These are phyloP conservation scores for Notoglanidium macrostoma DNA, from an alignment of 2,797 vertebrate genomes.

Conservation along the genomic window DNA sequence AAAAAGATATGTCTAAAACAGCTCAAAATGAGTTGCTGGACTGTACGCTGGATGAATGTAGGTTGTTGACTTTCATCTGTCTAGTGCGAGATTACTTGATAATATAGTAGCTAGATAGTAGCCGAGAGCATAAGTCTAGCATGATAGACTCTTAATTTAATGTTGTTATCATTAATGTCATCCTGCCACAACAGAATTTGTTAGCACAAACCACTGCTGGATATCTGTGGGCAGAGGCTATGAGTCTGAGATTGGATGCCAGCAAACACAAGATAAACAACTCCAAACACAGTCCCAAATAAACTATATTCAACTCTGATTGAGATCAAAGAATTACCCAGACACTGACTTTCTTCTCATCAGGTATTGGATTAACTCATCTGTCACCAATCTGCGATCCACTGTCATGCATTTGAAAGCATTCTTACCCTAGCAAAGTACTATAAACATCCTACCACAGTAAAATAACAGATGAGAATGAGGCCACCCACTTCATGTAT, in stretches of 20 bases:
- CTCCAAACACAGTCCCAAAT: background rate
- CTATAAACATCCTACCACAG: conserved; percentile 35
- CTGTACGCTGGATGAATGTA: background rate
- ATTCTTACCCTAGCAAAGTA: background rate
- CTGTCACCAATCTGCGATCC: conserved; percentile 25
- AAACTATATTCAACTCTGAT: conserved; percentile 7
- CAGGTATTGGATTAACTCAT: conserved; percentile 9
- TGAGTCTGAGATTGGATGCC: background rate
- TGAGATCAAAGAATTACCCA: conserved; percentile 29
- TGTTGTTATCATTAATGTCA: background rate
- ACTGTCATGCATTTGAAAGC: conserved; percentile 29
- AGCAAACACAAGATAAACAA: background rate
- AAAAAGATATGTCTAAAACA: background rate
- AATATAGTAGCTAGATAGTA: background rate
- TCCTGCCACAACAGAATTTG: background rate
- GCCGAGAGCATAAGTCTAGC: background rate
- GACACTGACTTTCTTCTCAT: background rate
- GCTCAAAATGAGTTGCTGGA: background rate
- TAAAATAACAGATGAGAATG: conserved; percentile 35
- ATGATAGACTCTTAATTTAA: background rate
- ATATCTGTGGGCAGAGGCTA: background rate
- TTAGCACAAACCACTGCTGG: background rate
- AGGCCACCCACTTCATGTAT: background rate
- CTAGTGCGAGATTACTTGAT: background rate
- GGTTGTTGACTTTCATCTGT: background rate